phyloP scores from a whole-genome alignment of 2,888 invertebrate species.

The Erpobdella octoculata region DNA sequence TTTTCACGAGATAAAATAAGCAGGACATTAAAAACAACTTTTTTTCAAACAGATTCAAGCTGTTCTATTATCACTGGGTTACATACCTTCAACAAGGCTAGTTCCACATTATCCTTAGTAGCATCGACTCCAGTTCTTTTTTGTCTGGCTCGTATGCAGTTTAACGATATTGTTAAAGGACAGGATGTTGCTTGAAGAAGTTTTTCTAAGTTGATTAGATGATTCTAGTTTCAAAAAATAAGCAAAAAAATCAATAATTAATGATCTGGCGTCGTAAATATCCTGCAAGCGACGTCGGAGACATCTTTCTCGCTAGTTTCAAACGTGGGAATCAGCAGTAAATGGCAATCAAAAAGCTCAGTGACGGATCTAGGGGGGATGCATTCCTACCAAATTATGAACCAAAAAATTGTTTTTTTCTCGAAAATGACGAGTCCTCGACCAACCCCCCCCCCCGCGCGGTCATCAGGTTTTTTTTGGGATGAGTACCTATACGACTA shows the following conservation, averaged over 20 bases:
- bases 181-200: slow-evolving; percentile 71
- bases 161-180: slow-evolving; percentile 81
- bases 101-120: slow-evolving; percentile 82
- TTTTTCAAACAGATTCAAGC: slow-evolving; percentile 27
- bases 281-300: neutral
- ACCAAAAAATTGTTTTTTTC: no score
- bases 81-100: slow-evolving; percentile 64
- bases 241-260: neutral
- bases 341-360: neutral
- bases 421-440: no score
- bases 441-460: no score
- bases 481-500: no score
- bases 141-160: slow-evolving; percentile 83
- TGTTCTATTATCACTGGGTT: no score
- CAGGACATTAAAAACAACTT: neutral
- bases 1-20: neutral
- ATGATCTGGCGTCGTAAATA: no score
- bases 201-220: slow-evolving; percentile 58
- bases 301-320: neutral
- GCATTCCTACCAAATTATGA: no score
- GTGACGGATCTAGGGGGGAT: no score
- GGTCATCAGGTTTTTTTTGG: no score
- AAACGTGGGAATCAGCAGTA: neutral
- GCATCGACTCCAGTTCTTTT: slow-evolving; percentile 78
- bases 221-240: slow-evolving; percentile 55